Conservation (phyloP, 2,113 vertebrate species). For the Pituophis catenifer region DNA sequence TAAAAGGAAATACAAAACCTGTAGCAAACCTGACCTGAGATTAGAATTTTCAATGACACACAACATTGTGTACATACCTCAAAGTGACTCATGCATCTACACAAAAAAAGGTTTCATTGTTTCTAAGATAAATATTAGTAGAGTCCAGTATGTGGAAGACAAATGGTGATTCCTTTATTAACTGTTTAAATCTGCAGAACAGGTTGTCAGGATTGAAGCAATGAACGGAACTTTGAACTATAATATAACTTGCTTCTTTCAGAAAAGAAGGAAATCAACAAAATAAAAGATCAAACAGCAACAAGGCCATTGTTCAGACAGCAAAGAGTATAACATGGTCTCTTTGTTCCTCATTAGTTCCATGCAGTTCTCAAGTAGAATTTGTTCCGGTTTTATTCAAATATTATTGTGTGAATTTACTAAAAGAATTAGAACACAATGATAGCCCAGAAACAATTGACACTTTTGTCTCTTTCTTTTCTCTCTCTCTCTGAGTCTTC, state of each 20-base stretch:
- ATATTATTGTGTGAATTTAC: slow-evolving; percentile 47
- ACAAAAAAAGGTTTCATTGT: slow-evolving; percentile 57
- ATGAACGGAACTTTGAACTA: slow-evolving; percentile 44
- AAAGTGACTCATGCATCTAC: slow-evolving; percentile 49
- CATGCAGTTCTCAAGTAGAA: slow-evolving; percentile 58
- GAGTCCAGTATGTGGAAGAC: slow-evolving; percentile 53
- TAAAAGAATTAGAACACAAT: slow-evolving; percentile 44
- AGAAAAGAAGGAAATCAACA: slow-evolving; percentile 50
- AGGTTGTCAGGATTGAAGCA: slow-evolving; percentile 53
- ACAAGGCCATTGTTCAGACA: slow-evolving; percentile 55
- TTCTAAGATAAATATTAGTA: slow-evolving; percentile 58
- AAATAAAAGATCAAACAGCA: slow-evolving; percentile 56
- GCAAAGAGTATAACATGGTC: slow-evolving; percentile 55
- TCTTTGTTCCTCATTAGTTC: slow-evolving; percentile 61
- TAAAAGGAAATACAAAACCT: slow-evolving; percentile 22
- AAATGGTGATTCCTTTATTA: slow-evolving; percentile 59
- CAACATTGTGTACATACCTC: slow-evolving; percentile 32
- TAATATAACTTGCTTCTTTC: slow-evolving; percentile 45
- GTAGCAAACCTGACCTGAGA: slow-evolving; percentile 31
- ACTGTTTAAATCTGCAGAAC: slow-evolving; percentile 54
- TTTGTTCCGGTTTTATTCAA: slow-evolving; percentile 58
- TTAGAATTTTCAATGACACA: slow-evolving; percentile 39
- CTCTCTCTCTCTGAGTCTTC: background rate
- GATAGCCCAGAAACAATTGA: slow-evolving; percentile 37
- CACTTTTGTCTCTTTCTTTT: slow-evolving; percentile 17